Conservation (phyloP, 2,113 vertebrate species). For the Bolborhynchus lineola region DNA sequence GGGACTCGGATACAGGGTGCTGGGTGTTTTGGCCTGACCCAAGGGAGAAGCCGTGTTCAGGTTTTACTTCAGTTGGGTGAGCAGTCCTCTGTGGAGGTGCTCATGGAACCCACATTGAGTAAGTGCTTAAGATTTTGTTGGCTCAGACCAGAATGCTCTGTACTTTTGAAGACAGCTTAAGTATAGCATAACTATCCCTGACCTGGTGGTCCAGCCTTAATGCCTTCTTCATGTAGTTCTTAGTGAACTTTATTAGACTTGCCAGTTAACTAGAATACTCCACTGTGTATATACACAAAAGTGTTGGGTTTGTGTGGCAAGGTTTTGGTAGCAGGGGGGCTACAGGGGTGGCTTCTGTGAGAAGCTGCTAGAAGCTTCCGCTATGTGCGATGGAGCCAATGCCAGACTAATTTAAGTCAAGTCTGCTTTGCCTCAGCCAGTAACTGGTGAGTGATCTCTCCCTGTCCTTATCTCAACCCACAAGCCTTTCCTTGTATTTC, state of each 20-base stretch:
- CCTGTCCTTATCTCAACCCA: not conserved
- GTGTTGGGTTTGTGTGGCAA: not conserved
- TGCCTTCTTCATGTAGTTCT: not conserved
- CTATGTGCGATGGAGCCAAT: not conserved
- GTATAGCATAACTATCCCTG: not conserved
- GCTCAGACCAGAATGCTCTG: not conserved
- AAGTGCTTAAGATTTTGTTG: not conserved
- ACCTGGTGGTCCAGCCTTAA: slow-evolving; percentile 39
- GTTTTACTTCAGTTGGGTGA: not conserved
- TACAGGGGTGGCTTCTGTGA: not conserved
- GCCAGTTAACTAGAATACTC: not conserved
- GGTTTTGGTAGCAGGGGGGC: not conserved
- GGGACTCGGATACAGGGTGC: not conserved
- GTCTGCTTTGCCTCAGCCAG: not conserved
- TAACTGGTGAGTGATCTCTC: not conserved
- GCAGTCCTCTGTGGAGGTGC: not conserved
- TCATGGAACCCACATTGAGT: not conserved
- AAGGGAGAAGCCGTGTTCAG: fast-evolving
- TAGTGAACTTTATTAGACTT: not conserved
- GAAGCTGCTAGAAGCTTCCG: not conserved
- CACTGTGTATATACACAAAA: not conserved
- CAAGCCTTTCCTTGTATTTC: not conserved
- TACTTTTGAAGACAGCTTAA: not conserved
- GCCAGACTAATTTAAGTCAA: not conserved
- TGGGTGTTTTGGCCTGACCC: not conserved